Evolutionary conservation across 2,797 vertebrate genomes (phyloP), one percentile per base, ranked within the genome.

Genomic region (Macropodus opercularis): DNA sequence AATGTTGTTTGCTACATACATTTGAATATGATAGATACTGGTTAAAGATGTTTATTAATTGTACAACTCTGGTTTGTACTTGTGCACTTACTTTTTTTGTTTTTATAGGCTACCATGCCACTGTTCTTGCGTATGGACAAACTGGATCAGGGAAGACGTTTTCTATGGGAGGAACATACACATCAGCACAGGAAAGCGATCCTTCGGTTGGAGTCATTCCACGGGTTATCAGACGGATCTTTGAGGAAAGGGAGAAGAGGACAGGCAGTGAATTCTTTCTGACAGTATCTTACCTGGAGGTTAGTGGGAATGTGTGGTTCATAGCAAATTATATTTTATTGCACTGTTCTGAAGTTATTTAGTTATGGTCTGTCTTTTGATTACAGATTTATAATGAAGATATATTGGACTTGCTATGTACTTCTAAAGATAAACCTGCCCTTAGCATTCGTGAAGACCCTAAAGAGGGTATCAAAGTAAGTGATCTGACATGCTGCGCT

Each of bases 71-170:
- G 39, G 58, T 17, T 8, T 3, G 8, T 31, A 1, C 3, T 40
- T n/a, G 15, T 31, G 29, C n/a, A 18, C 14, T 43, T n/a, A 47
- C 61, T n/a, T 8, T 3, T 32, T 10, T n/a, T n/a, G n/a, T 63
- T 65, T 70, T 79, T 70, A 38, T 34, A 99, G 97, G 97, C 6
- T 99, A 98, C 61, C 94, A 99, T 82, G 95, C 96, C 27, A 99
- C 97, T 0, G 95, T 99, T 44, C 72, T 99, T 51, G 97, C 97
- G 3, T 99, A 99, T 0, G 97, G 97, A 18, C 97, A 99, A 85
- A 99, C 97, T 0, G 96, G 97, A 2, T 99, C 97, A 19, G 97
- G 97, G 27, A 99, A 99, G 81, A 98, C 97, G 0, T 98, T 93
- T 66, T 98, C 96, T 0, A 99, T 99, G 97, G 97, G 97, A 60